phyloP scores from a whole-genome alignment of 2,797 vertebrate genomes.

The Myotis pilosus region DNA sequence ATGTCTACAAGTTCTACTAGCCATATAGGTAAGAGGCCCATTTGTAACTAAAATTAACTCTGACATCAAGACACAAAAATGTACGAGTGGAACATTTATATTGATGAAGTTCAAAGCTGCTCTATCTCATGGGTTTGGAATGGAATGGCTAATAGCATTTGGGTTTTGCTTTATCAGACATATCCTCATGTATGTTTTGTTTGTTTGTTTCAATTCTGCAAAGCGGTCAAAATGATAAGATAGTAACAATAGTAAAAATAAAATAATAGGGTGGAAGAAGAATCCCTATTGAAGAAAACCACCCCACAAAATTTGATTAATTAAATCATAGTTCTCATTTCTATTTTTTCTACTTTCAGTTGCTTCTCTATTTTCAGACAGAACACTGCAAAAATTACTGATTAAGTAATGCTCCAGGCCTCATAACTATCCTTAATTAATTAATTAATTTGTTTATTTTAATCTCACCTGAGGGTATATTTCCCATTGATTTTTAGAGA shows the following conservation, averaged over 20 bases:
- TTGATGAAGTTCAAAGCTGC: constrained; percentile 54
- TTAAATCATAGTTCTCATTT: neutral
- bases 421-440: neutral
- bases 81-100: constrained; percentile 58
- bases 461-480: no score
- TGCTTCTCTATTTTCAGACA: neutral
- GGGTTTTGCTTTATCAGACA: constrained; percentile 54
- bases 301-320: neutral
- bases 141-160: neutral
- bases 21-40: constrained; percentile 57
- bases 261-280: neutral
- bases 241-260: constrained; percentile 33
- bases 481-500: no score
- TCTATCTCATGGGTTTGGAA: constrained; percentile 40
- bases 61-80: constrained; percentile 53
- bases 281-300: neutral
- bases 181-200: constrained; percentile 15
- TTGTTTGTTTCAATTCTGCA: constrained; percentile 17
- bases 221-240: neutral
- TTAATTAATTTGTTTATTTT: no score
- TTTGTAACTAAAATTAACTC: constrained; percentile 68
- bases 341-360: neutral
- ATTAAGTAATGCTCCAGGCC: neutral
- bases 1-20: constrained; percentile 53
- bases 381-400: neutral